Base-by-base conservation (phyloP, 2,113 vertebrate genomes). In the Lampris megalopsis region DNA sequence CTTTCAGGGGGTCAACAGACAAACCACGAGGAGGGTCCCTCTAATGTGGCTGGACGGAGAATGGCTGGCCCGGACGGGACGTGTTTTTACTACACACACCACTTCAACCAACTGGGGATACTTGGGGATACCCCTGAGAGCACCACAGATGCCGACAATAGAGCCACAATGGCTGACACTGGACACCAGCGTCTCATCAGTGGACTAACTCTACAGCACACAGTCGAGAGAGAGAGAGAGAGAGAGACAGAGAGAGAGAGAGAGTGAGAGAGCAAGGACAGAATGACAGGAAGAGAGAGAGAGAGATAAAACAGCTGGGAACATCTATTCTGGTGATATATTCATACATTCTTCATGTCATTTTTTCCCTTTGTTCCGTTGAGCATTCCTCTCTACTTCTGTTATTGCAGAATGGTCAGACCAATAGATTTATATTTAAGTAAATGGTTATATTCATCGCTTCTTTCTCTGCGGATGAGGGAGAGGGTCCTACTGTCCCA, bases 371-470 rank as follows among this genome's bases (percentile, higher is more conserved):
- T 81, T 56, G 7, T 60, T 75, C 74, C 63, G 75, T 62, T 80
- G 1, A 35, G 61, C 56, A 38, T 38, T 76, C 75, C 53, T 60
- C 70, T 71, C 74, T 61, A 69, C 81, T 90, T 85, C 84, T 82
- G 84, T 94, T 94, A 95, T 94, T 94, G 94, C 93, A 94, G 91
- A 92, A 88, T 74, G 85, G 89, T 92, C 91, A 82, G 86, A 93
- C 89, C 72, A 73, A 81, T 82, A 75, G 79, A 68, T 82, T 86
- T 79, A 71, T 89, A 76, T 84, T 84, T 38, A 85, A 72, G 69
- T 63, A 88, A 89, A 87, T 83, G 84, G 84, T 83, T 89, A 81
- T 86, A 89, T 85, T 92, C 86, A 86, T 92, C 90, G 91, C 79
- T 84, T 88, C 84, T 78, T 84, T 80, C 81, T 81, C 85, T 66